Evolutionary conservation across 2,888 invertebrate species (phyloP), one percentile per base, ranked within the genome.

Genomic region (Drosophila anceps): DNA sequence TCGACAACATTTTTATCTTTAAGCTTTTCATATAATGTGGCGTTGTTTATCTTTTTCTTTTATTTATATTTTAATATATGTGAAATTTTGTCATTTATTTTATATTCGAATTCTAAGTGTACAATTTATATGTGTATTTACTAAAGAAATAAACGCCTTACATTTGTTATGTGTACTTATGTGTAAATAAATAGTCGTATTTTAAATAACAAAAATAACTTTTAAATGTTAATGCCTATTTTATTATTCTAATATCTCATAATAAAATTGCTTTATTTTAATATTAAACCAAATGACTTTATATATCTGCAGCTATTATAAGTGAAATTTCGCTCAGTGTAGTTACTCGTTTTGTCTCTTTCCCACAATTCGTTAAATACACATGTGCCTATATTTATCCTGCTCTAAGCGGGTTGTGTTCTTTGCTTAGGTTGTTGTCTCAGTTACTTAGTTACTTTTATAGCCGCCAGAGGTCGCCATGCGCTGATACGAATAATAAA

Each of bases 81-180:
- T 58, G 41, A 15, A 55, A 61, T 66, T 53, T 50, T 20, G 12
- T 31, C 37, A 60, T 29, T 44, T 64, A 54, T 70, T 72, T 74
- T 61, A 33, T 57, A 33, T 33, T 33, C 29, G 20, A 69, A 67
- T 55, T 74, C 68, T 73, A 59, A 44, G 54, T 76, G 81, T 78
- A 41, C 33, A 65, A 54, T 82, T 68, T 68, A 54, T 65, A 50
- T 58, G 43, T 58, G 63, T 73, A 76, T 69, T 81, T 73, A 68
- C 55, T 55, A 54, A 72, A 50, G 29, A 84, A 69, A 76, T 69
- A 54, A 71, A 66, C 20, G 72, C 68, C 69, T 74, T 69, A 43
- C 76, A 88, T 79, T 85, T 90, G 87, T 89, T 84, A 84, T 68
- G 43, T 87, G 74, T 84, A 84, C 67, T 76, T 73, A 80, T 83